Evolutionary conservation across 2,113 vertebrate genomes (phyloP).

Genomic region (Ibidorhyncha struthersii): DNA sequence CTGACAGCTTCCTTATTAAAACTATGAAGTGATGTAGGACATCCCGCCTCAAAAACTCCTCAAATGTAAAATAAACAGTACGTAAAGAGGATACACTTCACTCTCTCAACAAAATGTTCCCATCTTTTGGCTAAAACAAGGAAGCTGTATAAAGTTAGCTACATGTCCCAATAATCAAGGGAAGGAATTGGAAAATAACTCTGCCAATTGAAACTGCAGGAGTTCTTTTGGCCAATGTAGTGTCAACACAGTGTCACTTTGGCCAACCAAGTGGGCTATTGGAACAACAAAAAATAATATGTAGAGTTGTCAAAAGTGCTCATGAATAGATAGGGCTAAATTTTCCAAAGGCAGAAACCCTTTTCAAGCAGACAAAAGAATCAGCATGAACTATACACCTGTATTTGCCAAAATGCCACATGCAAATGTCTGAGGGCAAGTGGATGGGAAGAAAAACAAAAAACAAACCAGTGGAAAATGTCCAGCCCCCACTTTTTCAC

Average conservation of each 20-base stretch:
- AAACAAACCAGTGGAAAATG: background rate
- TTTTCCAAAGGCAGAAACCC: background rate
- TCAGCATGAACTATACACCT: background rate
- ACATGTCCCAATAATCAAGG: background rate
- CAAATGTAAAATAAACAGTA: conserved; percentile 24
- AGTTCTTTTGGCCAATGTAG: conserved; percentile 9
- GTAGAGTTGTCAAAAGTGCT: background rate
- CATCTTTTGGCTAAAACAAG: conserved; percentile 21
- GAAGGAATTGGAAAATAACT: conserved; percentile 28
- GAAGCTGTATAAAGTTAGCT: conserved; percentile 20
- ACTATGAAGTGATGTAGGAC: background rate
- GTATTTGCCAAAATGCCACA: background rate
- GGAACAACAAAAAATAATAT: background rate
- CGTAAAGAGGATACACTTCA: background rate
- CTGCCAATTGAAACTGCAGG: conserved; percentile 37
- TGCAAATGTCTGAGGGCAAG: background rate
- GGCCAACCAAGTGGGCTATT: background rate
- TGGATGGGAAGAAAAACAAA: background rate
- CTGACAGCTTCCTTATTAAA: conserved; percentile 5
- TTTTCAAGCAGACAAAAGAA: conserved; percentile 28
- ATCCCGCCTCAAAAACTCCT: background rate
- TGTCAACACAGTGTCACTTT: conserved; percentile 14
- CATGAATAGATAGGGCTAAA: background rate
- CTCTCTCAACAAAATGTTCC: background rate
- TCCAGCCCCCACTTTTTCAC: background rate